Conservation (phyloP, 2,113 vertebrate species). For the Cepphus grylle region DNA sequence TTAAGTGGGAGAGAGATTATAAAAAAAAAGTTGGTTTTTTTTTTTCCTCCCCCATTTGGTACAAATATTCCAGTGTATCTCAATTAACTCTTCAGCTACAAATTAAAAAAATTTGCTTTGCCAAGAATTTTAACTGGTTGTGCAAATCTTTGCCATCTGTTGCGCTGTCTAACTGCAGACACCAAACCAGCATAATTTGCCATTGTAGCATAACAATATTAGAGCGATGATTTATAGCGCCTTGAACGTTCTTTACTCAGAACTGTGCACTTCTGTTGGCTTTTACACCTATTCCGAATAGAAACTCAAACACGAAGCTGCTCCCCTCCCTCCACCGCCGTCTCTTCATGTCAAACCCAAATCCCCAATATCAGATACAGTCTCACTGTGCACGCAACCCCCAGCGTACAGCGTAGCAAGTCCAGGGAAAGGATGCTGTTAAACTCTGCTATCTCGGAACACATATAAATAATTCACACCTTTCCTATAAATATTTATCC, state of each 20-base stretch:
- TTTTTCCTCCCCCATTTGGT: not conserved
- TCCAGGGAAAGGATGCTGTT: constrained; percentile 32
- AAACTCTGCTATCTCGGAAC: constrained; percentile 21
- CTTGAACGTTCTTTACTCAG: constrained; percentile 26
- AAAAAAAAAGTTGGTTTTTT: not conserved
- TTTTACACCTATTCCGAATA: not conserved
- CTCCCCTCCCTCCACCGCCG: not conserved
- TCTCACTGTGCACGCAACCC: not conserved
- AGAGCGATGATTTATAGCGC: constrained; percentile 54
- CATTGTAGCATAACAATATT: constrained; percentile 52
- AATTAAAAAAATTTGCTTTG: constrained; percentile 57
- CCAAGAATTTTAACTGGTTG: constrained; percentile 58
- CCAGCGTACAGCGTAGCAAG: not conserved
- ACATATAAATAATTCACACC: constrained; percentile 67
- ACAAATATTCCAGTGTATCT: constrained; percentile 11
- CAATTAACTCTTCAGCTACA: constrained; percentile 2
- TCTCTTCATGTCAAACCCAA: not conserved
- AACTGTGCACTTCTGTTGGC: not conserved
- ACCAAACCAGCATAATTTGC: constrained; percentile 49
- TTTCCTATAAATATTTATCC: constrained; percentile 68
- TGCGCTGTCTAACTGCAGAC: constrained; percentile 56
- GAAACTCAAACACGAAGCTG: not conserved
- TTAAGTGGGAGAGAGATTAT: not conserved
- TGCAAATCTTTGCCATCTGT: constrained; percentile 71
- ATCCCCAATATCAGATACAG: not conserved